Conservation (phyloP, 35 echinoderm and acorn worm species). For the Amphiura filiformis region DNA sequence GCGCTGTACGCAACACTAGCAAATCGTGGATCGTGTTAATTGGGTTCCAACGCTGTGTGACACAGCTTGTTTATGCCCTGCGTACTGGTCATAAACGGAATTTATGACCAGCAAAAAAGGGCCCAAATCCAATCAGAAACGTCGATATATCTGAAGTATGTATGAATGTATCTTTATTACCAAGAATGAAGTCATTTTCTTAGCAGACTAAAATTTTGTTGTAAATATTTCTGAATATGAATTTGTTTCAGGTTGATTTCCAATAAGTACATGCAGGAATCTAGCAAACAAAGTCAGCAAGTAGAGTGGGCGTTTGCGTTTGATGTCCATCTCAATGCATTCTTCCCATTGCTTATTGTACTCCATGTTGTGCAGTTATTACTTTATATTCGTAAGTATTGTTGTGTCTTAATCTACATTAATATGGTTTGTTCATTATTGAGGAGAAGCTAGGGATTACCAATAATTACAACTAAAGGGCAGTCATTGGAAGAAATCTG, state of each 20-base stretch:
- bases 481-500: too few relatives aligned
- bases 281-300: slow-evolving; percentile 40
- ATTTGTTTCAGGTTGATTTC: slow-evolving; percentile 70
- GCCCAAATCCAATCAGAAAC: too few relatives aligned
- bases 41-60: too few relatives aligned
- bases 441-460: neutral
- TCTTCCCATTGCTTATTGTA: slow-evolving; percentile 92
- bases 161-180: too few relatives aligned
- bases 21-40: too few relatives aligned
- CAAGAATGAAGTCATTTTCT: neutral
- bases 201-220: too few relatives aligned
- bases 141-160: too few relatives aligned
- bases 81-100: too few relatives aligned
- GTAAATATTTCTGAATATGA: too few relatives aligned
- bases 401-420: neutral
- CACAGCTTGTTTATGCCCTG: too few relatives aligned
- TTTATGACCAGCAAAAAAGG: too few relatives aligned
- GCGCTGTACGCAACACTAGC: too few relatives aligned
- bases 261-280: slow-evolving; percentile 74
- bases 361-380: slow-evolving; percentile 90
- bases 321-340: slow-evolving; percentile 96
- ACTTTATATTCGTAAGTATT: slow-evolving; percentile 79
- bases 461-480: neutral
- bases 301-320: slow-evolving; percentile 98
- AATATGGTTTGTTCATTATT: neutral